These are phyloP conservation scores for Axinella damicornis DNA, from an alignment of 37 sponge, comb jelly and placozoan genomes.

Conservation along the genomic window DNA sequence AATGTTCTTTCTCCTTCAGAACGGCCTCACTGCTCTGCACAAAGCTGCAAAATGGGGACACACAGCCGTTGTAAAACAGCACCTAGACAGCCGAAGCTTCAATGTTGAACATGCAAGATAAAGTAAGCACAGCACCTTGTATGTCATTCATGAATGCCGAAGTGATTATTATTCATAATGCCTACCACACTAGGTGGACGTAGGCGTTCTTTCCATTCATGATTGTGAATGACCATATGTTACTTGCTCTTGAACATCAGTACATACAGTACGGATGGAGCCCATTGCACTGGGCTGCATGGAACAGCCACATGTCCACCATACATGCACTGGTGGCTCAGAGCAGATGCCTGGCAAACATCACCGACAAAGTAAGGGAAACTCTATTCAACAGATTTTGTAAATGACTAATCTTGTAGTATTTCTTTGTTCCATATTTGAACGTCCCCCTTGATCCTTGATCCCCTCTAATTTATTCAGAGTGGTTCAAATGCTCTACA, in stretches of 20 bases:
- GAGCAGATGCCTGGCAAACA: constrained; percentile 37
- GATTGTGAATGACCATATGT: not conserved
- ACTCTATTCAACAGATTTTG: not conserved
- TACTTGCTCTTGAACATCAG: not conserved
- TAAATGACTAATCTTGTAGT: too few species aligned
- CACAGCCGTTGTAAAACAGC: constrained; percentile 55
- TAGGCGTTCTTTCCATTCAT: too few species aligned
- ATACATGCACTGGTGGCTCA: constrained; percentile 47
- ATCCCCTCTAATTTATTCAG: constrained; percentile 2
- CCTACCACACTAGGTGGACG: too few species aligned
- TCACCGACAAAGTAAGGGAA: constrained; percentile 30
- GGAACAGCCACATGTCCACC: constrained; percentile 62
- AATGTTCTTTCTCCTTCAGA: constrained; percentile 32
- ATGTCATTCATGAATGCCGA: too few species aligned
- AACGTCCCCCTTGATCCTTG: too few species aligned
- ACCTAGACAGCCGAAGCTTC: constrained; percentile 39
- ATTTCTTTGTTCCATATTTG: too few species aligned
- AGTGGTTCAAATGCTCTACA: constrained; percentile 76
- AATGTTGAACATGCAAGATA: constrained; percentile 52
- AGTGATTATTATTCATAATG: too few species aligned
- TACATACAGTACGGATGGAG: constrained; percentile 81
- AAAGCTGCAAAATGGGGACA: constrained; percentile 72
- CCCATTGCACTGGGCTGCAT: constrained; percentile 79
- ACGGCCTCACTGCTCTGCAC: constrained; percentile 77
- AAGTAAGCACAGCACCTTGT: constrained; percentile 2